Base-by-base conservation (phyloP, 2,113 vertebrate species). In the Actinemys pallida region DNA sequence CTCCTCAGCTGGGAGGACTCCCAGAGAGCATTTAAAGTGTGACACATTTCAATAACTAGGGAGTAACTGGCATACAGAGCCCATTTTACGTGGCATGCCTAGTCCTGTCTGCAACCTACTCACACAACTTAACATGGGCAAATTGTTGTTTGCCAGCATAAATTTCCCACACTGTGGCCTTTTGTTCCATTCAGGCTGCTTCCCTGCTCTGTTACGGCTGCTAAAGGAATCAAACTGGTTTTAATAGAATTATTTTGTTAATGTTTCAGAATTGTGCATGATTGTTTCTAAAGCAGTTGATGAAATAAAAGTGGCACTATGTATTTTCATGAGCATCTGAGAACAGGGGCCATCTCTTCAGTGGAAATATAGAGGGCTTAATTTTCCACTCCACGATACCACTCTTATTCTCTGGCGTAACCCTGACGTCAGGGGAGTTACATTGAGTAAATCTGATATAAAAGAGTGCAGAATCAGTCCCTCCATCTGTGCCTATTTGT, bases 401-500 rank as follows among this genome's bases (percentile, higher is more conserved):
- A 52, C 7, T 75, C n/a, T 31, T 86, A 87, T 49, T 72, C 42
- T 47, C 75, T 25, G 20, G 20, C 10, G 5, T 59, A 91, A 7
- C 12, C 62, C 84, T 7, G n/a, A 39, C 19, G 76, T 81, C 42
- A 42, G 42, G 49, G 69, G 6, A 54, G 24, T 78, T 94, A 69
- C 35, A 6, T 17, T 90, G 83, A 56, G 45, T 88, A 90, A 8
- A 12, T 79, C 16, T 52, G 49, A 54, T 90, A 13, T 65, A 47
- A 75, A 87, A 85, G 52, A n/a, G 27, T 54, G 24, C 6, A 4
- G 5, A 86, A 69, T 39, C 76, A 90, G 17, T 7, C 14, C 56
- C 92, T 42, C 17, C 31, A 72, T 87, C 50, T 94, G 56, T 87
- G 29, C 47, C 19, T 83, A 91, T 80, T 90, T 22, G 79, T 93